Evolutionary conservation across 37 sponge, comb jelly and placozoan species (phyloP), one percentile per base, ranked within the genome.

Genomic region (Oopsacas minuta): DNA sequence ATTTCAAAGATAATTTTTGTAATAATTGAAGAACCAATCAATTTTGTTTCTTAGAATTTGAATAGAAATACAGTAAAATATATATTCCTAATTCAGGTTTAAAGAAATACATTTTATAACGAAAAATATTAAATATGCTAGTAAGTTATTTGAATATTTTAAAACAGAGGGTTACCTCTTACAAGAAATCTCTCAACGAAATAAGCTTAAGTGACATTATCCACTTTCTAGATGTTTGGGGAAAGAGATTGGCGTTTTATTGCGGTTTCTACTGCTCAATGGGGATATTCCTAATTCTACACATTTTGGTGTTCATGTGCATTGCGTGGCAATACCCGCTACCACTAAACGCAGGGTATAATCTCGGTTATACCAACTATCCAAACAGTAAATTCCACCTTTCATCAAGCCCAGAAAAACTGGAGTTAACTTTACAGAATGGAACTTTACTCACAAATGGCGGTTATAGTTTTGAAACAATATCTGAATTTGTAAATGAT

Each of bases 361-460:
- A 61, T 61, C 75, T 61, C 7, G 75, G 75, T 34, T 61, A 61
- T n/a, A 61, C 75, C 1, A 61, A 61, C 75, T 61, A 61, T n/a
- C 75, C 75, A 25, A 61, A 61, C 75, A 61, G 28, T n/a, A 25
- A 25, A n/a, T 61, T 61, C 75, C 75, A 61, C 75, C 28, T 61
- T 34, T 61, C 75, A 7, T 61, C 75, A 7, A 61, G 28, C 30
- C 75, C 75, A 61, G 28, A 34, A 25, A 61, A 10, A 34, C 75
- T 61, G 17, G 1, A 34, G 22, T 34, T 61, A 5, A 7, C 28
- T 25, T 34, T 61, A n/a, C 30, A 10, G 28, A 61, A 61, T 12
- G 75, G 75, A n/a, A 61, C 75, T 10, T 34, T 61, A 61, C 28
- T 32, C 3, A 61, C 75, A 61, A 34, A 61, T n/a, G 22, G 28